phyloP scores from a whole-genome alignment of 1,140 invertebrate genomes.

The Drosophila varians region DNA sequence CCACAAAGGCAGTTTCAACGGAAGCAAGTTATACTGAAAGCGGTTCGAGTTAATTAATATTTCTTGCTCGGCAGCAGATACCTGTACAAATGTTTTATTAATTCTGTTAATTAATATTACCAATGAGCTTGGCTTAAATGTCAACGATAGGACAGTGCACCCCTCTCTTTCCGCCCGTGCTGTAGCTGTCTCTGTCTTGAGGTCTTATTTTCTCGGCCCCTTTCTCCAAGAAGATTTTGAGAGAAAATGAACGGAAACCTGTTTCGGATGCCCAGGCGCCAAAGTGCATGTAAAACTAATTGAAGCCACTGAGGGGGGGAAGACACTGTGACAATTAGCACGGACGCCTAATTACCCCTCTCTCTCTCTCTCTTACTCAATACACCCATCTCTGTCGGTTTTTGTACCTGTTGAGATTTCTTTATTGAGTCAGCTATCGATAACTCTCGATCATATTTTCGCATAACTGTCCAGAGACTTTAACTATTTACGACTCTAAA shows the following conservation, averaged over 20 bases:
- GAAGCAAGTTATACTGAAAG: slow-evolving; percentile 45
- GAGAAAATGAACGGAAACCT: slow-evolving; percentile 25
- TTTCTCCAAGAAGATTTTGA: slow-evolving; percentile 17
- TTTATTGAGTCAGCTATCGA: slow-evolving; percentile 29
- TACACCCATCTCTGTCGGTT: slow-evolving; percentile 1
- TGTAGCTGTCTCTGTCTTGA: slow-evolving; percentile 1
- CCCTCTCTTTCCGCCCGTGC: background rate
- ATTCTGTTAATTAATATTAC: slow-evolving; percentile 79
- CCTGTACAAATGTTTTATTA: slow-evolving; percentile 73
- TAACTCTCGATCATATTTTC: slow-evolving; percentile 50
- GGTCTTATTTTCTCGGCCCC: background rate
- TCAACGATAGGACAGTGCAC: slow-evolving; percentile 45
- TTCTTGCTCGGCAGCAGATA: slow-evolving; percentile 50
- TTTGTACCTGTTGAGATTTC: slow-evolving; percentile 10
- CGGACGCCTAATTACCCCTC: slow-evolving; percentile 57
- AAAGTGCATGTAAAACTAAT: slow-evolving; percentile 75
- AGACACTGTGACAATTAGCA: slow-evolving; percentile 65
- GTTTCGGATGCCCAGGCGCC: slow-evolving; percentile 64
- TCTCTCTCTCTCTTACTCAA: slow-evolving; percentile 2
- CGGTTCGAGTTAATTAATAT: slow-evolving; percentile 75
- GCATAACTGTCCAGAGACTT: slow-evolving; percentile 58
- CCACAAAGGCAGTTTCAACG: slow-evolving; percentile 19
- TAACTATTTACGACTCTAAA: slow-evolving; percentile 71
- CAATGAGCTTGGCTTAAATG: slow-evolving; percentile 64
- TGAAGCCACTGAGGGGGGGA: slow-evolving; percentile 43